These are phyloP conservation scores for Metellina segmentata DNA, from an alignment of 2,888 invertebrate genomes.

Conservation along the genomic window DNA sequence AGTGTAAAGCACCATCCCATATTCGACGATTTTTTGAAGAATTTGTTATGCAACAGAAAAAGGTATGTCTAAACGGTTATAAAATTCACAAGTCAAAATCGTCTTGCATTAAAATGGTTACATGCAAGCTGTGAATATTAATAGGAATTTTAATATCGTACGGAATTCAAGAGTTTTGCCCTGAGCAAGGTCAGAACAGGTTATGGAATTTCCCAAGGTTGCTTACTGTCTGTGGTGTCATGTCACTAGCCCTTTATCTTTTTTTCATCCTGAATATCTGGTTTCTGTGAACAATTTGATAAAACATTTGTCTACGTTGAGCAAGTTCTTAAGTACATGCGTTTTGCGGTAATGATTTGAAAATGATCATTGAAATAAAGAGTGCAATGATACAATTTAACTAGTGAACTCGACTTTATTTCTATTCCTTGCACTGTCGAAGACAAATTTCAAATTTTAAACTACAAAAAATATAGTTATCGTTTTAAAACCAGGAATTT, in stretches of 20 bases:
- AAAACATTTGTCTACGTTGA: too few relatives aligned
- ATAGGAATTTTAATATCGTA: constrained; percentile 4
- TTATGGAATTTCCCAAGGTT: constrained; percentile 60
- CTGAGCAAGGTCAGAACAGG: constrained; percentile 69
- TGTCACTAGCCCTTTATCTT: constrained; percentile 57
- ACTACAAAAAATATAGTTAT: too few relatives aligned
- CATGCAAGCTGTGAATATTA: constrained; percentile 5
- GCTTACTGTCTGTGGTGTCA: constrained; percentile 22
- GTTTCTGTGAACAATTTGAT: neutral
- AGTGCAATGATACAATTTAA: too few relatives aligned
- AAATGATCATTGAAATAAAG: too few relatives aligned
- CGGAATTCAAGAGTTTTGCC: constrained; percentile 11
- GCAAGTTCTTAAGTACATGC: too few relatives aligned
- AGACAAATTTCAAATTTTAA: too few relatives aligned
- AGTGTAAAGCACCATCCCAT: neutral
- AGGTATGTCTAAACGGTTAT: neutral
- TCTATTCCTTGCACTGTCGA: too few relatives aligned
- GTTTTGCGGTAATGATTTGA: too few relatives aligned
- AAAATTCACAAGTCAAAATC: too few relatives aligned
- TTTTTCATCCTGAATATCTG: neutral
- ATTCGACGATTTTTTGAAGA: neutral
- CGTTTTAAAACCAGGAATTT: too few relatives aligned
- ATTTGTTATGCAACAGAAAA: neutral
- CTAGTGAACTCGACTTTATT: too few relatives aligned
- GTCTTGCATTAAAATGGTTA: neutral